Evolutionary conservation across 1,140 invertebrate species (phyloP), one percentile per base, ranked within the genome.

Genomic region (Drosophila littoralis): DNA sequence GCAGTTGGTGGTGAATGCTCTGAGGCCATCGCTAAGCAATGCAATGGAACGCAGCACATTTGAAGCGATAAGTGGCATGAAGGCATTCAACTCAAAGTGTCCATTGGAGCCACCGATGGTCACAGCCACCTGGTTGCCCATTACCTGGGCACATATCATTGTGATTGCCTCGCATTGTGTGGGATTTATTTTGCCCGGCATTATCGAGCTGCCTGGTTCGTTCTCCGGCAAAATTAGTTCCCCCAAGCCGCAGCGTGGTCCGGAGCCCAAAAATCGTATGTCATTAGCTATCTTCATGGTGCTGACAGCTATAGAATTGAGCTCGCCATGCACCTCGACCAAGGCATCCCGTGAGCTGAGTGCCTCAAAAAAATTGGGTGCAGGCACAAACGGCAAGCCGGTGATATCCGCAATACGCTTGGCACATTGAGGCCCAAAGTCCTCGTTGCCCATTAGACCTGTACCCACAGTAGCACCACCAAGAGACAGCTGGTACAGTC

Each of bases 271-370:
- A 76, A 99, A 96, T n/a, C 94, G 93, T 60, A 99, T 97, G 93
- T 99, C 99, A 93, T 99, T 99, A 38, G 96, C 98, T 80, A 99
- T 98, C 94, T 99, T 99, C 98, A 99, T 99, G 8, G 99, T 92
- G 72, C 98, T 99, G 33, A 95, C 95, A 0, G 99, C 98, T 22
- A 99, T 91, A 0, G 96, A 96, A 93, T 99, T 99, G 0, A 99
- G 93, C 1, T 97, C 96, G 9, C 98, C 98, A 71, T 97, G 97
- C 1, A 99, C 95, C 93, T 99, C 98, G 45, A 99, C 97, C 92
- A 99, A 93, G 0, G 98, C 94, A 93, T 99, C 99, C 92, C 99
- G 98, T 15, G 95, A 93, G 12, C 98, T 98, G 10, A 99, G 93
- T 7, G 98, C 97, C 93, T 99, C 99, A 93, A 99, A 99, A 93